phyloP scores from a whole-genome alignment of 2,888 invertebrate species.

The Campoletis raptor region DNA sequence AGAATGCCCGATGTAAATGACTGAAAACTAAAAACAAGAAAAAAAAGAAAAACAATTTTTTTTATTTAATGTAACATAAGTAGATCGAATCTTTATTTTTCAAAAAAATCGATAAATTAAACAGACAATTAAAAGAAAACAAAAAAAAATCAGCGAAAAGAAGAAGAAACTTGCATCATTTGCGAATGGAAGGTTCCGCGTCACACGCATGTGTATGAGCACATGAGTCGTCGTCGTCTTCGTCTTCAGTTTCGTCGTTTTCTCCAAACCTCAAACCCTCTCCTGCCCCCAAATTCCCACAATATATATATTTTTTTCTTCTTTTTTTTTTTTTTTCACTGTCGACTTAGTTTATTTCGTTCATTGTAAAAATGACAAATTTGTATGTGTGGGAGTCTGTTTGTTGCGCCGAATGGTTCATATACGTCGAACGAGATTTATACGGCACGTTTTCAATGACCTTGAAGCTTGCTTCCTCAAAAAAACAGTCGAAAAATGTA shows the following conservation, averaged over 20 bases:
- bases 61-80: constrained; percentile 78
- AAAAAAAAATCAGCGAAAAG: constrained; percentile 37
- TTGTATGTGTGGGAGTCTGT: constrained; percentile 5
- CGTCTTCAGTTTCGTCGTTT: constrained; percentile 36
- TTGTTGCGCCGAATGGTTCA: constrained; percentile 41
- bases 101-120: constrained; percentile 65
- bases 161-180: constrained; percentile 49
- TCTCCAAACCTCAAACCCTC: constrained; percentile 16
- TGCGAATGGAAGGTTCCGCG: constrained; percentile 37
- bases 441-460: constrained; percentile 64
- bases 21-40: constrained; percentile 71
- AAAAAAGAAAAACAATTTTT: constrained; percentile 61
- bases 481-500: not conserved
- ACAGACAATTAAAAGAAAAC: constrained; percentile 45
- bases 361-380: constrained; percentile 52
- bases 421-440: constrained; percentile 71
- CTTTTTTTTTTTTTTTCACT: constrained; percentile 26
- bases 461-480: not conserved
- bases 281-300: not conserved
- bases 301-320: not conserved
- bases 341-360: constrained; percentile 54
- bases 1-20: constrained; percentile 81
- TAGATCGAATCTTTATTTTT: constrained; percentile 83
- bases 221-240: constrained; percentile 71
- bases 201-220: constrained; percentile 78